These are phyloP conservation scores for Alcedo quadribrachys DNA, from an alignment of 2,797 vertebrate species.

Conservation along the genomic window DNA sequence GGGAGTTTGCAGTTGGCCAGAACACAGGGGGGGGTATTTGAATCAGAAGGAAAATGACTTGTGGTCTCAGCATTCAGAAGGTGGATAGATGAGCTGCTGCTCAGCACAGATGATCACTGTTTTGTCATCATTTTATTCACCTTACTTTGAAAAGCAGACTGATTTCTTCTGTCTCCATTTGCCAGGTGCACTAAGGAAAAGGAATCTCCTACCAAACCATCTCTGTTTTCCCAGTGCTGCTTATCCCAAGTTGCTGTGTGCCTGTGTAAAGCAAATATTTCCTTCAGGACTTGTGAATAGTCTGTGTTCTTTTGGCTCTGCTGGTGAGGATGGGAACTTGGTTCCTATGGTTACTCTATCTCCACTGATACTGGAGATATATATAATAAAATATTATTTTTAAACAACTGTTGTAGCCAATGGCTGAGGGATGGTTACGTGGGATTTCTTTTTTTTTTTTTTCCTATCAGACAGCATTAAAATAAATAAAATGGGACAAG, in stretches of 20 bases:
- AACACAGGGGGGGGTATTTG: background rate
- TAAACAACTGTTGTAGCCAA: background rate
- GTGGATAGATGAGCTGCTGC: background rate
- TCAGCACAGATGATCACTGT: background rate
- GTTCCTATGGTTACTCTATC: conserved; percentile 8
- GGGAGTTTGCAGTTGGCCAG: background rate
- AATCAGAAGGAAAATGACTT: background rate
- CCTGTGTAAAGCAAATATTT: background rate
- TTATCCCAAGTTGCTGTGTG: background rate
- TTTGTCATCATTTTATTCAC: background rate
- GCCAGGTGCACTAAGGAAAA: background rate
- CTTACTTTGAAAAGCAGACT: background rate
- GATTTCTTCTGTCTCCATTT: conserved; percentile 9
- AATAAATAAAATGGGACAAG: background rate
- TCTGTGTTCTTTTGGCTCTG: background rate
- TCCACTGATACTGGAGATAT: background rate
- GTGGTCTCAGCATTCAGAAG: background rate
- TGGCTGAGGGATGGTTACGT: background rate
- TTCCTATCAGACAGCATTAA: background rate
- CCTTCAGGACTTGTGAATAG: conserved; percentile 1
- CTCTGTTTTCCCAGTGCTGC: background rate
- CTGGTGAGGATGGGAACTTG: background rate
- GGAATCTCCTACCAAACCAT: background rate
- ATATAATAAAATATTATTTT: background rate
- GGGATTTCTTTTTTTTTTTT: background rate